phyloP scores from a whole-genome alignment of 2,888 invertebrate species.

The Ernsta delagoae region DNA sequence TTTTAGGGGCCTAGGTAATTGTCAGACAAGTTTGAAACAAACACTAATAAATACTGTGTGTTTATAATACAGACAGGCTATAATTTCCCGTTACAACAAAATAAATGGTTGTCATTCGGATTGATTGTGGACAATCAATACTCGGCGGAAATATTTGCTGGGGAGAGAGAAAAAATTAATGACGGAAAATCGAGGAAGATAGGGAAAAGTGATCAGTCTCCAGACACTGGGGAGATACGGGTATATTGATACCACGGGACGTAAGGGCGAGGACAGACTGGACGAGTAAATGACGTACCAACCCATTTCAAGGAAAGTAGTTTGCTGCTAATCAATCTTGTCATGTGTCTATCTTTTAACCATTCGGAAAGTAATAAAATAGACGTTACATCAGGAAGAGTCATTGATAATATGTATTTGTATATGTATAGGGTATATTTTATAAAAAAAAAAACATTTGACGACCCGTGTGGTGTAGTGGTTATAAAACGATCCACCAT shows the following conservation, averaged over 20 bases:
- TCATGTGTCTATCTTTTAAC: background rate
- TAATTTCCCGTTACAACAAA: slow-evolving; percentile 48
- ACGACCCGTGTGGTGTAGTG: no score
- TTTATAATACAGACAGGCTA: slow-evolving; percentile 27
- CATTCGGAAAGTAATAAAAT: no score
- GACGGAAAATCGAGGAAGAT: slow-evolving; percentile 64
- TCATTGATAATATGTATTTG: no score
- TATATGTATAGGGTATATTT: no score
- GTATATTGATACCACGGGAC: slow-evolving; percentile 58
- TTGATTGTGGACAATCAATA: slow-evolving; percentile 68
- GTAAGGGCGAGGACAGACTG: slow-evolving; percentile 12
- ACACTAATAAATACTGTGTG: background rate
- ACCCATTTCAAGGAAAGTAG: background rate
- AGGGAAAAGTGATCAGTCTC: slow-evolving; percentile 58
- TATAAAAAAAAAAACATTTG: background rate
- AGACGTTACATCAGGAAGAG: no score
- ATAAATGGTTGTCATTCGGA: slow-evolving; percentile 60
- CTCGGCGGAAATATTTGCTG: slow-evolving; percentile 55
- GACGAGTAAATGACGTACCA: slow-evolving; percentile 3
- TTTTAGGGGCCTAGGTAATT: no score
- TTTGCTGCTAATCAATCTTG: background rate
- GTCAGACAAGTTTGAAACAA: no score
- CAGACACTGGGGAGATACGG: slow-evolving; percentile 49
- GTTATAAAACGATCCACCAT: no score
- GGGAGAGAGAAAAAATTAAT: slow-evolving; percentile 69